These are phyloP conservation scores for Coptotermes formosanus DNA, from an alignment of 1,140 invertebrate species.

Conservation along the genomic window DNA sequence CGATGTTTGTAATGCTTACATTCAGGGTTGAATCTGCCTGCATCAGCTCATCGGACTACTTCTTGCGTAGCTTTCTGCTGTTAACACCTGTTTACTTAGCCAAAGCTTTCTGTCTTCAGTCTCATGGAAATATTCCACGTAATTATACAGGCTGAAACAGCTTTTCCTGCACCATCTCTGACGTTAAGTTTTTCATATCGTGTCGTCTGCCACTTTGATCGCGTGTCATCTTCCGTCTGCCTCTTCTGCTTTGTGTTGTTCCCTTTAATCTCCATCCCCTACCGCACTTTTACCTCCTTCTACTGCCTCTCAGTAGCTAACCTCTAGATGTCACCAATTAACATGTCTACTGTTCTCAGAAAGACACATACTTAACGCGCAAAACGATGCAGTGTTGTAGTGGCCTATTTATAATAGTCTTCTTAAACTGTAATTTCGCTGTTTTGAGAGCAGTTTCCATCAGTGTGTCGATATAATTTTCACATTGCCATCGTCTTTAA, in stretches of 20 bases:
- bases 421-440: no score
- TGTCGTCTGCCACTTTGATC: background rate
- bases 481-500: no score
- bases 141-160: background rate
- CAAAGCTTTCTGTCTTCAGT: background rate
- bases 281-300: background rate
- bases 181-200: background rate
- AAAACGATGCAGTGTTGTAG: no score
- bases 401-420: no score
- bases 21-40: no score
- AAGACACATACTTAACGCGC: no score
- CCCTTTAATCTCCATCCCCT: background rate
- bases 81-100: conserved; percentile 10
- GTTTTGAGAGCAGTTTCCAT: no score
- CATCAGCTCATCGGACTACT: background rate
- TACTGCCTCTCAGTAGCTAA: background rate
- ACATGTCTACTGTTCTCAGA: no score
- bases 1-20: no score
- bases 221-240: conserved; percentile 6
- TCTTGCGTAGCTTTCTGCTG: background rate
- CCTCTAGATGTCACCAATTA: background rate
- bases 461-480: no score
- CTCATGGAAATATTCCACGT: background rate
- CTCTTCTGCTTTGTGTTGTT: background rate
- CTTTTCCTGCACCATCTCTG: background rate